These are phyloP conservation scores for Hyperoodon ampullatus DNA, from an alignment of 2,113 vertebrate genomes.

Conservation along the genomic window DNA sequence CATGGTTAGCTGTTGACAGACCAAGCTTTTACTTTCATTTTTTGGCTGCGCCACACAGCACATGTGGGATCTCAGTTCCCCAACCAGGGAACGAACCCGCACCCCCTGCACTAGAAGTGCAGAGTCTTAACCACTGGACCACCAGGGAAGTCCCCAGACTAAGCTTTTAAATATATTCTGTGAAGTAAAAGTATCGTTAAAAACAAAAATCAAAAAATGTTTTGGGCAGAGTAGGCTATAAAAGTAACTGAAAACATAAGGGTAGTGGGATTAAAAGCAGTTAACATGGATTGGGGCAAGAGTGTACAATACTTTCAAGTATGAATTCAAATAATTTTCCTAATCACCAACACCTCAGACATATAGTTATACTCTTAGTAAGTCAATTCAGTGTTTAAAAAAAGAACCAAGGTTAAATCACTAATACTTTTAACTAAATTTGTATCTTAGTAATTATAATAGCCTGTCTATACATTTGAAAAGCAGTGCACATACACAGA, in stretches of 20 bases:
- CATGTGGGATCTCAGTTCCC: no score
- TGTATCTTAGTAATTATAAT: constrained; percentile 10
- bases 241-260: constrained; percentile 37
- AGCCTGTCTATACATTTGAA: constrained; percentile 20
- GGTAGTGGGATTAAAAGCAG: background rate
- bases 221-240: constrained; percentile 2
- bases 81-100: no score
- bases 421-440: constrained; percentile 40
- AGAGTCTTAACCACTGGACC: no score
- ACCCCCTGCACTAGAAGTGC: no score
- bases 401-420: constrained; percentile 33
- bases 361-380: background rate
- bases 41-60: no score
- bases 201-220: constrained; percentile 20
- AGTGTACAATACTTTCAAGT: constrained; percentile 10
- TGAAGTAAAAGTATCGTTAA: constrained; percentile 15
- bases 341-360: background rate
- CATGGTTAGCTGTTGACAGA: background rate
- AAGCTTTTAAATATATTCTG: constrained; percentile 27
- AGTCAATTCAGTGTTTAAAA: background rate
- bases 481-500: background rate
- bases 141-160: background rate
- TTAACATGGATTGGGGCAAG: background rate
- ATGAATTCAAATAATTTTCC: constrained; percentile 36
- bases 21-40: background rate